Base-by-base conservation (phyloP, 2,797 vertebrate genomes). In the Pelochelys cantorii region DNA sequence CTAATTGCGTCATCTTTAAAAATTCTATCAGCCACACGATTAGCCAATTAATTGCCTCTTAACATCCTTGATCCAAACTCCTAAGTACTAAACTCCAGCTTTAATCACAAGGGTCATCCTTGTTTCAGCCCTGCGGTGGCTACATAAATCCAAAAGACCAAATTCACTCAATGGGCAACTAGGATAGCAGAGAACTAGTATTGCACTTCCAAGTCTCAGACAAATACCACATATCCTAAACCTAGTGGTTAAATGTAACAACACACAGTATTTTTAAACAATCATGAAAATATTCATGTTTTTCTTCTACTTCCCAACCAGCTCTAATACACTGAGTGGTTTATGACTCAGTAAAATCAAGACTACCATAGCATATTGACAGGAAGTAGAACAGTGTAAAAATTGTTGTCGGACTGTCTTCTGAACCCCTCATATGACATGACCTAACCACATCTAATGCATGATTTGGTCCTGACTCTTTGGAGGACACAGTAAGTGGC, bases 371-470 rank as follows among this genome's bases (percentile, higher is more conserved):
- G 92, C 60, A 95, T 77, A 92, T 82, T 92, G 86, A 91, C 5
- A 80, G 84, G 88, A 93, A 96, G 94, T 95, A 97, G 86, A 97
- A 91, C 48, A 25, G 90, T 75, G 83, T 3, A 52, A 60, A 89
- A 95, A 94, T 15, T 93, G 52, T 84, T 89, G 80, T 92, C 91
- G 95, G 75, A 52, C 90, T 96, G 92, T 92, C 95, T 95, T 86
- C 57, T 11, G 79, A 89, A 96, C 83, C 82, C 60, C 94, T 93
- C 89, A 81, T 1, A 14, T 78, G 91, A 91, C 1, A 14, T 78
- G 92, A 91, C 65, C 74, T 84, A 88, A 96, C 91, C 92, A 90
- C 91, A 91, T 96, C 96, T 97, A 97, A 92, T 95, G 87, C 54
- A 83, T 93, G 81, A 92, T 91, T 93, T 88, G 90, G 91, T 89